A percentile compares a stretch with the other conserved stretches of the same genome.
Evolutionary conservation across 2,113 vertebrate genomes (phyloP).

Genomic region (Eonycteris spelaea): DNA sequence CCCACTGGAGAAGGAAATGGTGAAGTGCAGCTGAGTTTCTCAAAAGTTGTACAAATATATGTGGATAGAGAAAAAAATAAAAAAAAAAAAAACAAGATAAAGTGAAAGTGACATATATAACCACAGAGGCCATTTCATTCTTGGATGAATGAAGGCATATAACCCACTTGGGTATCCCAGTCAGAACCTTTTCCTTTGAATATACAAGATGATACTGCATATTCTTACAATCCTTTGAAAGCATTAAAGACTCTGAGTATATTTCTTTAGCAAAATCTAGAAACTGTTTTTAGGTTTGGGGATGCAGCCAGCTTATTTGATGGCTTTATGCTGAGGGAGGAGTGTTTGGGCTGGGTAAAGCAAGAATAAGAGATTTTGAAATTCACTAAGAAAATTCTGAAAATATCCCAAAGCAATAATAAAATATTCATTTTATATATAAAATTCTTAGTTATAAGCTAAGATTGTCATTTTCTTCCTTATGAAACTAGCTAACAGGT

Average conservation of each 20-base stretch:
- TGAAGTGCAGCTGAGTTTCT: background rate
- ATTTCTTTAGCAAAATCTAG: slow-evolving; percentile 14
- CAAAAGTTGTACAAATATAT: slow-evolving; percentile 36
- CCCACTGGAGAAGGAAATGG: slow-evolving; percentile 31
- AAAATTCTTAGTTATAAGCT: background rate
- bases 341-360: background rate
- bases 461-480: background rate
- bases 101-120: slow-evolving; percentile 40
- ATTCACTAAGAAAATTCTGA: slow-evolving; percentile 26
- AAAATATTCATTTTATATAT: slow-evolving; percentile 51
- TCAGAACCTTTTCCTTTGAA: slow-evolving; percentile 44
- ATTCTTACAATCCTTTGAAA: slow-evolving; percentile 44
- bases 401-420: slow-evolving; percentile 48
- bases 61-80: background rate
- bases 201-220: background rate
- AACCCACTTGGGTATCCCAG: slow-evolving; percentile 21
- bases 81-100: background rate
- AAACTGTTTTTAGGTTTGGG: background rate
- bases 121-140: slow-evolving; percentile 4
- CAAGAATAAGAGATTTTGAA: slow-evolving; percentile 39
- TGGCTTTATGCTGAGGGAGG: background rate
- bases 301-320: slow-evolving; percentile 2
- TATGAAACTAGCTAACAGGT: slow-evolving; percentile 15
- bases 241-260: background rate
- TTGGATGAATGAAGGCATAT: slow-evolving; percentile 34